Conservation (phyloP, 2,797 vertebrate genomes). For the Sarcoramphus papa region DNA sequence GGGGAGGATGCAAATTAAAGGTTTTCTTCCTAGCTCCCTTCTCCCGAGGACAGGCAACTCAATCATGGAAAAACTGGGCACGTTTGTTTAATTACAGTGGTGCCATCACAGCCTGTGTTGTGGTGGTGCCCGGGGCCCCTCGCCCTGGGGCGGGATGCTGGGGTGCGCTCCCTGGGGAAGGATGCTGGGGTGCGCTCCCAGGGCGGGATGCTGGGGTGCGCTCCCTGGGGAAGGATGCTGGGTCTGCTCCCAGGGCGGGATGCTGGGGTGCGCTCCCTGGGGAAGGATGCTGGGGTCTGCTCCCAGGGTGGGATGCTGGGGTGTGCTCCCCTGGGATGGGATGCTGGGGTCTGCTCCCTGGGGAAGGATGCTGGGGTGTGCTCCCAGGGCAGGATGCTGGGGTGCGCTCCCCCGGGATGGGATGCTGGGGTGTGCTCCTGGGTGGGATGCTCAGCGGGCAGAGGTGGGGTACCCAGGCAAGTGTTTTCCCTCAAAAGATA, state of each 20-base stretch:
- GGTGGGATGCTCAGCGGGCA: not conserved
- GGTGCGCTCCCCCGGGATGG: not conserved
- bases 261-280: not conserved
- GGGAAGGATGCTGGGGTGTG: not conserved
- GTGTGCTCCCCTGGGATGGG: not conserved
- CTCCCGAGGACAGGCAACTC: not conserved
- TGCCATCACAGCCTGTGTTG: fast-evolving
- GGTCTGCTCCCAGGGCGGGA: too few species aligned
- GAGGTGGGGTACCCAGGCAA: not conserved
- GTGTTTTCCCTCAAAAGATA: not conserved
- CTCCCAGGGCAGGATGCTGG: not conserved
- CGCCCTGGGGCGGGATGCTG: fast-evolving
- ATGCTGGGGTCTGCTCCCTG: not conserved
- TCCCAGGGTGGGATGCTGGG: too few species aligned
- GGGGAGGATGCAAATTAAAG: not conserved
- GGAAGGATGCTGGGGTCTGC: not conserved
- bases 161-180: too few species aligned
- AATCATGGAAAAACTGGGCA: fast-evolving
- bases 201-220: fast-evolving
- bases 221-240: not conserved
- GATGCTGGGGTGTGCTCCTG: not conserved
- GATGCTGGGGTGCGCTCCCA: not conserved
- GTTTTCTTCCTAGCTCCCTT: not conserved
- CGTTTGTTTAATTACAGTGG: fast-evolving
- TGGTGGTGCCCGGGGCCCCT: not conserved